These are phyloP conservation scores for Anthoscopus minutus DNA, from an alignment of 2,113 vertebrate species.

Conservation along the genomic window DNA sequence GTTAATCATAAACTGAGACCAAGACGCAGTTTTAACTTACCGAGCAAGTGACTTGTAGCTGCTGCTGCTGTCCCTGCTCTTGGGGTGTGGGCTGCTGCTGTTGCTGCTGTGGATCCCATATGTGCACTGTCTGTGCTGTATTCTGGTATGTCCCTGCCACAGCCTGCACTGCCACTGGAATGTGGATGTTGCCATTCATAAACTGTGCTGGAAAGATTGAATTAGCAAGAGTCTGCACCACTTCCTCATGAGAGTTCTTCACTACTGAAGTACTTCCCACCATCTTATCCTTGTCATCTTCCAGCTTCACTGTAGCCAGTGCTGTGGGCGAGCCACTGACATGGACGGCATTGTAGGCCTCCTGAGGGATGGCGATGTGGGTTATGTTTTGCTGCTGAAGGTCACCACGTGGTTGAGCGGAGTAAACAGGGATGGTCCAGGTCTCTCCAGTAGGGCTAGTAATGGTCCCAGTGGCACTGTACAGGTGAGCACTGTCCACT, in stretches of 20 bases:
- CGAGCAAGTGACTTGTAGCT: conserved; percentile 87
- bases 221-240: conserved; percentile 91
- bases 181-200: conserved; percentile 99
- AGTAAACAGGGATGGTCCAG: conserved; percentile 99
- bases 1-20: background rate
- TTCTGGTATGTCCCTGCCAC: conserved; percentile 92
- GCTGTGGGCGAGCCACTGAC: conserved; percentile 80
- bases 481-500: conserved; percentile 95
- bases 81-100: conserved; percentile 85
- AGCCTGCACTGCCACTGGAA: conserved; percentile 97
- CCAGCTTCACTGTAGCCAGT: conserved; percentile 78
- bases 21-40: conserved; percentile 61
- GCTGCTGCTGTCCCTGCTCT: conserved; percentile 86
- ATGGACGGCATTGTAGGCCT: conserved; percentile 92
- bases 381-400: conserved; percentile 95
- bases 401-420: conserved; percentile 81
- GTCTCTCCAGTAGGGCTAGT: conserved; percentile 97
- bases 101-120: conserved; percentile 95
- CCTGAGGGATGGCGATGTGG: conserved; percentile 96
- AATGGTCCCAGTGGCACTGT: conserved; percentile 96
- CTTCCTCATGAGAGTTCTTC: conserved; percentile 89
- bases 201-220: conserved; percentile 97
- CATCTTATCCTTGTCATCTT: conserved; percentile 92
- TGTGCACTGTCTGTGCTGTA: conserved; percentile 92
- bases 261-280: conserved; percentile 78